Evolutionary conservation across 1,140 invertebrate genomes (phyloP), one percentile per base, ranked within the genome.

Genomic region (Drosophila repleta): DNA sequence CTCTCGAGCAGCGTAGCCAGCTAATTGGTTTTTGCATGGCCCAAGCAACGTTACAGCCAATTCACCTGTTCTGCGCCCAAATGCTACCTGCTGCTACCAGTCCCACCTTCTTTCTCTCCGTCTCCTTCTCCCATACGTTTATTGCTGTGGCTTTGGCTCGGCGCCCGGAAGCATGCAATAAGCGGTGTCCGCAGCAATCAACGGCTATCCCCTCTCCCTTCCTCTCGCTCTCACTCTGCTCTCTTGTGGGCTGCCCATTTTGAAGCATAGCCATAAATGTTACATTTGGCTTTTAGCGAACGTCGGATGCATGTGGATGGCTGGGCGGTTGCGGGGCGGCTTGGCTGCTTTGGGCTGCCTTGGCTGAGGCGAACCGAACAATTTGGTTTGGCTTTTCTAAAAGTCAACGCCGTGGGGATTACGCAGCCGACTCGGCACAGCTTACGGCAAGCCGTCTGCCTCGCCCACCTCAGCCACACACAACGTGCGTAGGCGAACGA

Each of bases 231-330:
- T 6, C 41, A 0, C 29, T 29, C 24, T 29, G 29, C 7, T 8
- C 7, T 29, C 11, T 52, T 48, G 18, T 65, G 65, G 18, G 39
- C 17, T 57, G 67, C 72, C 68, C 76, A 84, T 72, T 83, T 83
- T 76, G 72, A 62, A 79, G 80, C 73, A 74, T 71, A 56, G 72
- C 69, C 82, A 85, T 87, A 82, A 88, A 87, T 87, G 83, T 87
- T 87, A 70, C 78, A 87, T 87, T 77, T 48, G 63, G 76, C 81
- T 81, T 77, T 85, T 74, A 87, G 80, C 68, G 32, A 62, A 37
- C 73, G 43, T 43, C n/a, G n/a, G n/a, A 43, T 43, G n/a, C 39
- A 43, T 43, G n/a, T 17, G n/a, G 39, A 13, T 43, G 15, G 6
- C 39, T 7, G 39, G 39, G 39, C 3, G 39, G 5, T 2, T 41